phyloP scores from a whole-genome alignment of 2,113 vertebrate species.

The Macaca nemestrina region DNA sequence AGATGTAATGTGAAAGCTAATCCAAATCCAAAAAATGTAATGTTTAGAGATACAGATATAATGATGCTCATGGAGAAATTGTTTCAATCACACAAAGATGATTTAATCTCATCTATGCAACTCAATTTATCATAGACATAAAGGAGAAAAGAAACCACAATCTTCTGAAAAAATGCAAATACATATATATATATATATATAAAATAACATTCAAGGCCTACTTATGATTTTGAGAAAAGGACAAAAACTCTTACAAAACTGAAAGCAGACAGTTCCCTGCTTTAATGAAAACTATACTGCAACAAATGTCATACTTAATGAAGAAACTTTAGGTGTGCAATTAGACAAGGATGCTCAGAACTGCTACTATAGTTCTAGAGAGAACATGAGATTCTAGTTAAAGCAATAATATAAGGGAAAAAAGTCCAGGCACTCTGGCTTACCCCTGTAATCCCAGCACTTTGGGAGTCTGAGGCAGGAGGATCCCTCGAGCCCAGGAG shows the following conservation, averaged over 20 bases:
- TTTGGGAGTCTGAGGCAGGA: too few relatives aligned
- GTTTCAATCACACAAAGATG: not conserved
- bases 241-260: not conserved
- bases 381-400: not conserved
- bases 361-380: not conserved
- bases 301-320: not conserved
- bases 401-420: not conserved
- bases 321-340: not conserved
- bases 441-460: too few relatives aligned
- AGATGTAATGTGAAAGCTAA: not conserved
- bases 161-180: not conserved
- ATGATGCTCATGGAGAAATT: not conserved
- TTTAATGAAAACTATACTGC: not conserved
- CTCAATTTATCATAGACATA: not conserved
- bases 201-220: not conserved
- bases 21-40: not conserved
- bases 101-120: not conserved
- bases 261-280: not conserved
- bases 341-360: not conserved
- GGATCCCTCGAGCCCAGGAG: too few relatives aligned
- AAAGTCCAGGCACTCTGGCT: not conserved
- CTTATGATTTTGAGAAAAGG: not conserved
- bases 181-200: not conserved
- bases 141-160: not conserved
- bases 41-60: not conserved